Percentiles rank a stretch among this genome's conserved stretches.
phyloP scores from a whole-genome alignment of 2,888 invertebrate species.

The Coelinius sp. region DNA sequence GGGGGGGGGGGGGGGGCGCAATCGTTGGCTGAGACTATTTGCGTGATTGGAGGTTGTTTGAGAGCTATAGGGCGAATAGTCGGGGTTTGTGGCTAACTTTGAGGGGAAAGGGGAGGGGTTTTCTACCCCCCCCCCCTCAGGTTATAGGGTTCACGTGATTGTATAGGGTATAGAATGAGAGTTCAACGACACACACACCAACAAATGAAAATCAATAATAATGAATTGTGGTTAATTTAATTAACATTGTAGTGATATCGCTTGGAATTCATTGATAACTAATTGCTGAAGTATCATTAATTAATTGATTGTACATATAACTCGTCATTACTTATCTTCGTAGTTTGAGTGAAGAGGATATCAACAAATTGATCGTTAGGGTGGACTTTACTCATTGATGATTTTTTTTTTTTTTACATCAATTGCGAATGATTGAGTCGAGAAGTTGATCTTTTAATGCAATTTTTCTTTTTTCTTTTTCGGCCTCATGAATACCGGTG shows the following conservation, averaged over 20 bases:
- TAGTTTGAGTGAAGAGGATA: not conserved
- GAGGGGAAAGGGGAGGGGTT: not conserved
- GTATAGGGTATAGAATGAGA: conserved; percentile 17
- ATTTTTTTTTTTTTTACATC: not conserved
- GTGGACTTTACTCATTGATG: too few relatives aligned
- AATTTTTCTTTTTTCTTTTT: too few relatives aligned
- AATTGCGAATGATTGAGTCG: not conserved
- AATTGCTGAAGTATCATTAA: not conserved
- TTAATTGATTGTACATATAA: not conserved
- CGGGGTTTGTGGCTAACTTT: not conserved
- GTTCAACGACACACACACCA: conserved; percentile 39
- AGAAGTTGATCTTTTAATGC: not conserved
- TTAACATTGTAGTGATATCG: not conserved
- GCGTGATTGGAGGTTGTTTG: not conserved
- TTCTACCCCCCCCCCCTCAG: not conserved
- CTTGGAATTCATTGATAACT: not conserved
- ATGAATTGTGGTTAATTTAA: not conserved
- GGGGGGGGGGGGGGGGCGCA: not conserved
- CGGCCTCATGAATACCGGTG: not conserved
- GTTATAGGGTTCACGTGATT: conserved; percentile 18
- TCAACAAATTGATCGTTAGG: not conserved
- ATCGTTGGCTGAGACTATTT: not conserved
- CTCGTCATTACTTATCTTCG: not conserved
- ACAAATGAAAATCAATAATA: conserved; percentile 33
- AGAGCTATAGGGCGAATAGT: not conserved